A percentile compares a stretch with the other conserved stretches of the same genome.
phyloP scores from a whole-genome alignment of 2,888 invertebrate species.

The Lochmaea crataegi region DNA sequence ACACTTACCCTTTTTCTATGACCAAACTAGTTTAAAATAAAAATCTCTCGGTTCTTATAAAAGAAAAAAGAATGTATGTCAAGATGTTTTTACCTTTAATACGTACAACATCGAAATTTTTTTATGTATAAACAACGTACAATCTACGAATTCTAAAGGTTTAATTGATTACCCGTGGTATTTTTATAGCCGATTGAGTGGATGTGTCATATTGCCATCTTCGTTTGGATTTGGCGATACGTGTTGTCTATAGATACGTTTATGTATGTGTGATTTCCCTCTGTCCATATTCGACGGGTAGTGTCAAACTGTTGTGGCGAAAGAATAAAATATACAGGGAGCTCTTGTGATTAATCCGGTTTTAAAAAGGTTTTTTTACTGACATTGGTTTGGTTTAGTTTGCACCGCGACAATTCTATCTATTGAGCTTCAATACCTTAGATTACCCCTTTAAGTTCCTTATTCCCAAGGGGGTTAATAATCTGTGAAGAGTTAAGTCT shows the following conservation, averaged over 20 bases:
- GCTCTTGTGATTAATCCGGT: neutral
- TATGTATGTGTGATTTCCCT: constrained; percentile 44
- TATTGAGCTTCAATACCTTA: no score
- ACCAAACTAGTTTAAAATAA: neutral
- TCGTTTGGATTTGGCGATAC: constrained; percentile 45
- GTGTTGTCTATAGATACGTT: constrained; percentile 42
- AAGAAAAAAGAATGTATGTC: constrained; percentile 15
- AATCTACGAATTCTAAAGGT: constrained; percentile 32
- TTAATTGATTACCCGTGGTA: constrained; percentile 47
- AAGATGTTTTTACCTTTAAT: constrained; percentile 13
- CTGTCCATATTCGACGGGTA: constrained; percentile 30
- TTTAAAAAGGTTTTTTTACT: no score
- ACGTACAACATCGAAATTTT: constrained; percentile 15
- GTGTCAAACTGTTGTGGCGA: constrained; percentile 24
- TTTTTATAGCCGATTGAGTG: constrained; percentile 43
- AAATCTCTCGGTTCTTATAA: neutral
- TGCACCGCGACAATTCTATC: no score
- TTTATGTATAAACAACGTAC: constrained; percentile 25
- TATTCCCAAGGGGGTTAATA: no score
- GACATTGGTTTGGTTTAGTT: no score
- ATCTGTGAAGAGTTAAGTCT: no score
- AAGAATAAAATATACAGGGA: constrained; percentile 23
- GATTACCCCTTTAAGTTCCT: no score
- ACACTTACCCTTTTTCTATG: neutral
- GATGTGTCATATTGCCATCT: constrained; percentile 45